Percentiles rank a stretch among this genome's conserved stretches.
Evolutionary conservation across 1,140 invertebrate genomes (phyloP).

Genomic region (Trigoniulus corallinus): DNA sequence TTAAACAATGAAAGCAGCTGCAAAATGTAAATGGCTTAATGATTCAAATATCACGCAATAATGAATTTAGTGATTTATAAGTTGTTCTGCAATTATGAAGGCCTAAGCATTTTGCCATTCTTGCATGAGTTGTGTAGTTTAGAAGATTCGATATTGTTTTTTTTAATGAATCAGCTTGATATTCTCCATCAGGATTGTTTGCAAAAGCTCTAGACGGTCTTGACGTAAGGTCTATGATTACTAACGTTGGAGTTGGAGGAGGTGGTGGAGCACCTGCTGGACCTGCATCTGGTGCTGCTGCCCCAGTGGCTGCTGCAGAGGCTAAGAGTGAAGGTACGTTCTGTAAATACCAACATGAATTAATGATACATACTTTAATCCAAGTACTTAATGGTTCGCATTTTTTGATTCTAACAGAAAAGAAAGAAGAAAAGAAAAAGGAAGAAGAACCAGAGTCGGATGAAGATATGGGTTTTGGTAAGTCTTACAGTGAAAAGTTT

Average conservation of each 20-base stretch:
- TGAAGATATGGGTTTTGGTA: constrained; percentile 88
- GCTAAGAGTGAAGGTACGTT: constrained; percentile 17
- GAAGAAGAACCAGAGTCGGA: constrained; percentile 67
- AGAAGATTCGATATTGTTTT: background rate
- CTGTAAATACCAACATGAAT: background rate
- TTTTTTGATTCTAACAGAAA: constrained; percentile 40
- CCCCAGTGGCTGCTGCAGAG: constrained; percentile 26
- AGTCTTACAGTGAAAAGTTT: too few species aligned
- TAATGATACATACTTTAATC: background rate
- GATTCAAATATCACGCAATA: too few species aligned
- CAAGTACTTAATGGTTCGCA: background rate
- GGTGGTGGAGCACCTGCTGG: constrained; percentile 61
- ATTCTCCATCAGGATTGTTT: constrained; percentile 81
- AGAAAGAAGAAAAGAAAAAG: constrained; percentile 63
- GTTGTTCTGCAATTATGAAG: background rate
- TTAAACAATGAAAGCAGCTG: too few species aligned
- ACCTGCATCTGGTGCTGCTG: constrained; percentile 45
- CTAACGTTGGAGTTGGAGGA: constrained; percentile 83
- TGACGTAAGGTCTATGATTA: constrained; percentile 85
- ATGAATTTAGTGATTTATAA: background rate
- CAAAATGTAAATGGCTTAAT: too few species aligned
- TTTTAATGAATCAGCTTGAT: background rate
- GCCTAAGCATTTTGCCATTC: background rate
- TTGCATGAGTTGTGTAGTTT: background rate
- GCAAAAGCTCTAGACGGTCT: constrained; percentile 90